These are phyloP conservation scores for Cromileptes altivelis DNA, from an alignment of 2,113 vertebrate species.

Conservation along the genomic window DNA sequence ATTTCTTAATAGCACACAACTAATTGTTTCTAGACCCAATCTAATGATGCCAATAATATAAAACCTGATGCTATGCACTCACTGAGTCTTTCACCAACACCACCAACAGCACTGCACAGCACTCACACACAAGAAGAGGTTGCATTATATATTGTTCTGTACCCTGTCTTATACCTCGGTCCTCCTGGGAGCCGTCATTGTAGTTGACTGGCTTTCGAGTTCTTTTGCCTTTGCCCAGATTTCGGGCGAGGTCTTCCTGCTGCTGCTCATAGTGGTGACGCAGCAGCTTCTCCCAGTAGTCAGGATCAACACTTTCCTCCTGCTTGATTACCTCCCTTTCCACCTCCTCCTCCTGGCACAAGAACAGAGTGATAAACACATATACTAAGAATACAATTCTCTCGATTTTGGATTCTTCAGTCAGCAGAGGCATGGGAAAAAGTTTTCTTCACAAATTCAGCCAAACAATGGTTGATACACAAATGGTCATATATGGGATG, in stretches of 20 bases:
- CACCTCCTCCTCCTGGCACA: slow-evolving; percentile 92
- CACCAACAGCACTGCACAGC: slow-evolving; percentile 49
- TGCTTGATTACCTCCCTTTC: slow-evolving; percentile 98
- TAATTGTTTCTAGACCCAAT: neutral
- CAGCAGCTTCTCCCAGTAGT: slow-evolving; percentile 99
- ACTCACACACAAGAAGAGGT: slow-evolving; percentile 66
- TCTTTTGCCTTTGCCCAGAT: slow-evolving; percentile 98
- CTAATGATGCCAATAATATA: neutral
- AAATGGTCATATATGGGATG: no score
- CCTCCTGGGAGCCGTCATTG: slow-evolving; percentile 98
- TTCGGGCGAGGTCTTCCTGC: slow-evolving; percentile 96
- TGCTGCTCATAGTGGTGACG: slow-evolving; percentile 99
- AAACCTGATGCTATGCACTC: slow-evolving; percentile 29
- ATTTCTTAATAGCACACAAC: slow-evolving; percentile 4
- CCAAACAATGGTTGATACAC: no score
- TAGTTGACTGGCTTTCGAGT: slow-evolving; percentile 99
- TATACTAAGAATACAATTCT: neutral
- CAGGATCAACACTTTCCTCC: slow-evolving; percentile 97
- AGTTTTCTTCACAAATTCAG: no score
- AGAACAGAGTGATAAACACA: slow-evolving; percentile 8
- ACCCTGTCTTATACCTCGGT: slow-evolving; percentile 94
- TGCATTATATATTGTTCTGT: slow-evolving; percentile 80
- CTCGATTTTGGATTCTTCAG: no score
- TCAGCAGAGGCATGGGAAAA: no score
- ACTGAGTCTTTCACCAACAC: slow-evolving; percentile 47